Evolutionary conservation across 2,888 invertebrate genomes (phyloP), one percentile per base, ranked within the genome.

Genomic region (Acleris cristana): DNA sequence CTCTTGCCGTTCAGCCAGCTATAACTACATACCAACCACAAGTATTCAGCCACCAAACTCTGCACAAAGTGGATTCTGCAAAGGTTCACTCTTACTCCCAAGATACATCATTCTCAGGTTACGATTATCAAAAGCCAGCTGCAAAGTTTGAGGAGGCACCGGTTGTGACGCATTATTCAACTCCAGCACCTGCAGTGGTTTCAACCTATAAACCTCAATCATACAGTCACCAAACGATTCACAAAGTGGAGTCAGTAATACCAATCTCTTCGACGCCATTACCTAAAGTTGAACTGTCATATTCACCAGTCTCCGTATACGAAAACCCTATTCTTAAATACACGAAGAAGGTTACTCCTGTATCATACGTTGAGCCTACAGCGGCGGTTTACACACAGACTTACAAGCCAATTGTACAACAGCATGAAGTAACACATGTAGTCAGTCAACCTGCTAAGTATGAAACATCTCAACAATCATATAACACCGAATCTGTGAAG

Each of bases 291-390:
- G 79, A 83, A 44, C 60, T 84, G 51, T 71, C 80, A 0, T 88
- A 87, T 71, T 79, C 74, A 19, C 70, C 77, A 56, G 81, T 85
- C 1, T 77, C 85, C 10, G 75, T 79, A 3, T 90, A 89, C 69
- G 83, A 87, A 71, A 90, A 89, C 60, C 89, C 89, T n/a, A 74
- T 89, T n/a, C 57, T 86, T 1, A 82, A 86, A 70, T 88, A 83
- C 53, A 81, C 82, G 0, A 79, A 83, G 70, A 83, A 85, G 61
- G 78, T 79, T 3, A 84, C 83, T 44, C 87, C 89, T 61, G 78
- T 83, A 12, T 79, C 82, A 16, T 86, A 85, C 55, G 79, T 84
- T 0, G 78, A 83, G 70, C 88, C 90, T 3, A 86, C 88, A 45
- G 78, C 83, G 2, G 71, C 85, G 21, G 81, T 89, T 26, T 86